Evolutionary conservation across 2,888 invertebrate species (phyloP).

Genomic region (Calameuta pallipes): DNA sequence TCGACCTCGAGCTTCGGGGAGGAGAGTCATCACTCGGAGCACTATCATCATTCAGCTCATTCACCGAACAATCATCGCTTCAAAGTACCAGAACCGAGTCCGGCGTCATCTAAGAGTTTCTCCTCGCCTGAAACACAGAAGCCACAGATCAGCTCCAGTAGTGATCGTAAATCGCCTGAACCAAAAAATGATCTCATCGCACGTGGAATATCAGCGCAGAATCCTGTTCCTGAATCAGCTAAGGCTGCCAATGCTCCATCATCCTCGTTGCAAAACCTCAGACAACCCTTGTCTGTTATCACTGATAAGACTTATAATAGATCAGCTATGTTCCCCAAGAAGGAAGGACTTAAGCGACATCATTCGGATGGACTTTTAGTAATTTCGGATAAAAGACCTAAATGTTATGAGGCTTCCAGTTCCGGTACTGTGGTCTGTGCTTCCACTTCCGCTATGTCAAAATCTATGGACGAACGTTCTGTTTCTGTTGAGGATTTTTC

Average conservation of each 20-base stretch:
- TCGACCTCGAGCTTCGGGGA: slow-evolving; percentile 76
- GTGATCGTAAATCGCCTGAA: slow-evolving; percentile 53
- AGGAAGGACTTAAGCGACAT: slow-evolving; percentile 51
- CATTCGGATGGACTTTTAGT: slow-evolving; percentile 55
- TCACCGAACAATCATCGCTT: slow-evolving; percentile 50
- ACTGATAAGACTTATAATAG: slow-evolving; percentile 61
- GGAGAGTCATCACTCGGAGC: slow-evolving; percentile 69
- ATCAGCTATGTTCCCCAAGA: slow-evolving; percentile 34
- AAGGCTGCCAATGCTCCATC: background rate
- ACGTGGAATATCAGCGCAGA: background rate
- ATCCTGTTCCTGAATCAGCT: slow-evolving; percentile 7
- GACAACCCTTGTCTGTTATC: slow-evolving; percentile 62
- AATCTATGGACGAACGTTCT: slow-evolving; percentile 36
- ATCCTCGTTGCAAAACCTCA: slow-evolving; percentile 28
- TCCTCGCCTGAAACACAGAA: slow-evolving; percentile 60
- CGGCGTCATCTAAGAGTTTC: slow-evolving; percentile 49
- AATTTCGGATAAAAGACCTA: slow-evolving; percentile 56
- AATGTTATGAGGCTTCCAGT: slow-evolving; percentile 51
- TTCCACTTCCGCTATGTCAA: slow-evolving; percentile 20
- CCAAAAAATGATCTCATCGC: slow-evolving; percentile 33
- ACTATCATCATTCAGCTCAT: slow-evolving; percentile 42
- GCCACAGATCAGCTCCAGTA: slow-evolving; percentile 59
- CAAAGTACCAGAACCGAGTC: slow-evolving; percentile 55
- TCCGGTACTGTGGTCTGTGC: slow-evolving; percentile 40
- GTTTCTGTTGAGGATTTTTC: slow-evolving; percentile 45